These are phyloP conservation scores for Phrynocephalus guinanensis DNA, from an alignment of 2,797 vertebrate genomes.

Conservation along the genomic window DNA sequence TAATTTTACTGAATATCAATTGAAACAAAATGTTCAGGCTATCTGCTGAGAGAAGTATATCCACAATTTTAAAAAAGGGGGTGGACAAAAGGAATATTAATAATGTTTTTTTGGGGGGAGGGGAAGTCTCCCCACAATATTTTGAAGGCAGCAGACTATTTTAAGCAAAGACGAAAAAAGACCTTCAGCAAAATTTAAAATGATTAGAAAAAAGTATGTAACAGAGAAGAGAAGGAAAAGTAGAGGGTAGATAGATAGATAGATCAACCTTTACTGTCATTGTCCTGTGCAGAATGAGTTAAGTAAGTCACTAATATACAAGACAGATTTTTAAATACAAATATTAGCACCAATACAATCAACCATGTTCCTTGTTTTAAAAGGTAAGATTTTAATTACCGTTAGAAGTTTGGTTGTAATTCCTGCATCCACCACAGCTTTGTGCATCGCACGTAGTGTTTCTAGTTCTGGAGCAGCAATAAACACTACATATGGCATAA, in stretches of 20 bases:
- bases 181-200: not conserved
- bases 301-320: not conserved
- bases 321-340: not conserved
- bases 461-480: constrained; percentile 96
- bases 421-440: constrained; percentile 96
- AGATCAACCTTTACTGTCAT: too few species aligned
- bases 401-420: constrained; percentile 97
- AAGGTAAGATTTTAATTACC: constrained; percentile 76
- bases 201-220: not conserved
- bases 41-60: not conserved
- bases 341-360: not conserved
- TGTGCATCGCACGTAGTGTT: constrained; percentile 95
- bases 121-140: not conserved
- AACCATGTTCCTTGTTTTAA: not conserved
- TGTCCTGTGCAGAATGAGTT: too few species aligned
- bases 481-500: constrained; percentile 98
- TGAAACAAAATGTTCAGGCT: not conserved
- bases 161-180: not conserved
- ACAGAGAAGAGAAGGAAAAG: not conserved
- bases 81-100: not conserved
- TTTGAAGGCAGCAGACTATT: not conserved
- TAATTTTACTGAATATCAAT: not conserved
- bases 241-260: too few species aligned
- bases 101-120: not conserved
- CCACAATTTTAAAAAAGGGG: not conserved